Evolutionary conservation across 2,888 invertebrate species (phyloP).

Genomic region (Pyrgus malvae): DNA sequence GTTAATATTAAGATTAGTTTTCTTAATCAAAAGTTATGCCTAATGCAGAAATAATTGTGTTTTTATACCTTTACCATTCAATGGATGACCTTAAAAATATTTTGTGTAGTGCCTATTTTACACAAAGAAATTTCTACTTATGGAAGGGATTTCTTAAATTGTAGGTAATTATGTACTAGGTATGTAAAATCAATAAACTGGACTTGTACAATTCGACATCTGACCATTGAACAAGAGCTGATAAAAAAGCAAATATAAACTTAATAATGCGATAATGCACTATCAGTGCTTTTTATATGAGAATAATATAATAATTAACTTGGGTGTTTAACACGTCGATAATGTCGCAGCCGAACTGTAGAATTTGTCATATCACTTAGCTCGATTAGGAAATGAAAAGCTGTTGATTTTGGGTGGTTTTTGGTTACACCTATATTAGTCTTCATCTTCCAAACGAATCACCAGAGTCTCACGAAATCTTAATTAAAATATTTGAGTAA

Average conservation of each 20-base stretch:
- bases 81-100: neutral
- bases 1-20: no score
- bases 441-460: no score
- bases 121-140: slow-evolving; percentile 12
- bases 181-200: slow-evolving; percentile 54
- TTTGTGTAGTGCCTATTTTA: neutral
- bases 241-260: slow-evolving; percentile 47
- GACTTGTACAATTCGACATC: slow-evolving; percentile 46
- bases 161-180: slow-evolving; percentile 25
- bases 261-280: slow-evolving; percentile 46
- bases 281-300: slow-evolving; percentile 48
- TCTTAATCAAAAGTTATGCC: no score
- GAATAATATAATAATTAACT: slow-evolving; percentile 30
- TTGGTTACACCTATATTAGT: no score
- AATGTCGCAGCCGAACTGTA: neutral
- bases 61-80: no score
- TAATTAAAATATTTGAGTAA: no score
- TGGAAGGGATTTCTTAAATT: slow-evolving; percentile 5
- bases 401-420: no score
- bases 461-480: no score
- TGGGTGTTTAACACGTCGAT: slow-evolving; percentile 9
- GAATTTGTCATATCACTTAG: neutral
- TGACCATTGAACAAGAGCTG: slow-evolving; percentile 42
- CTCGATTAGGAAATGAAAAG: neutral
- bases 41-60: no score